Conservation (phyloP, 30 jellyfish, hydroid and myxozoan genomes). For the Aurelia sp. region DNA sequence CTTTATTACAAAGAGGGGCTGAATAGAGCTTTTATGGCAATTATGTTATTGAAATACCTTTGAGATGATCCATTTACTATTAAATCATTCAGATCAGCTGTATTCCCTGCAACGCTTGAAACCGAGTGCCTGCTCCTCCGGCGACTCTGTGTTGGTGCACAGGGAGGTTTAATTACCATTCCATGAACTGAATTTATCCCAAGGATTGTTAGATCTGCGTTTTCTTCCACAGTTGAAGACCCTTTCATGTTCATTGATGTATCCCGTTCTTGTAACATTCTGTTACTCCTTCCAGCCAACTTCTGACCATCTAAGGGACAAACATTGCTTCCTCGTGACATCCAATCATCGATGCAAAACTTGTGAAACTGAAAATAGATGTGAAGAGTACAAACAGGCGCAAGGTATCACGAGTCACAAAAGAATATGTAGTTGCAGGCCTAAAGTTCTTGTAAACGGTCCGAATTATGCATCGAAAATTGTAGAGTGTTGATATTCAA, state of each 20-base stretch:
- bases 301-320: constrained; percentile 59
- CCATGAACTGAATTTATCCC: constrained; percentile 36
- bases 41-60: constrained; percentile 3
- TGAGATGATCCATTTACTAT: constrained; percentile 23
- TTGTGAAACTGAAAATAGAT: constrained; percentile 33
- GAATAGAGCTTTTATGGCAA: too few relatives aligned
- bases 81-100: constrained; percentile 7
- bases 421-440: too few relatives aligned
- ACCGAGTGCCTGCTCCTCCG: constrained; percentile 16
- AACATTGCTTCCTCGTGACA: constrained; percentile 16
- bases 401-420: too few relatives aligned
- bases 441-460: too few relatives aligned
- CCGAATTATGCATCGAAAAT: too few relatives aligned
- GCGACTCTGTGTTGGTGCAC: constrained; percentile 17
- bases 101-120: background rate
- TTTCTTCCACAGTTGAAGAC: background rate
- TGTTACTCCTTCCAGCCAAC: background rate
- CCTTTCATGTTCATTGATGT: background rate
- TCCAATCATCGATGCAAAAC: constrained; percentile 53
- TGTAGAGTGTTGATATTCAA: too few relatives aligned
- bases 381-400: too few relatives aligned
- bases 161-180: background rate
- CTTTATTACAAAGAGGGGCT: too few relatives aligned
- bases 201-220: constrained; percentile 19
- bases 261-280: background rate